Percentiles rank a stretch among this genome's conserved stretches.
Conservation (phyloP, 2,113 vertebrate species). For the Heterochromis multidens region DNA sequence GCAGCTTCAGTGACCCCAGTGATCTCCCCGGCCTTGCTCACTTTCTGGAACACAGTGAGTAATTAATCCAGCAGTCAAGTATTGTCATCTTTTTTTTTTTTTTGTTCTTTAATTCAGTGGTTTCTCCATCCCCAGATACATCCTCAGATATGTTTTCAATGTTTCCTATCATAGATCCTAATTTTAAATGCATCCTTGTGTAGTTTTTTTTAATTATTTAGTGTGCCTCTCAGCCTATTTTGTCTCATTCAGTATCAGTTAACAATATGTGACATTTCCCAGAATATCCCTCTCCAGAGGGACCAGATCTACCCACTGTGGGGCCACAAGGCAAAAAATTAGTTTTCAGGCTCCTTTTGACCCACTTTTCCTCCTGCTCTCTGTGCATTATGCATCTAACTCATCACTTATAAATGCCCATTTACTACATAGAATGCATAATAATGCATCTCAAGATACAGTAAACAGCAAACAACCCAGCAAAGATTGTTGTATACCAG, state of each 20-base stretch:
- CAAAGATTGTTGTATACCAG: background rate
- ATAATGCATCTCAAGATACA: background rate
- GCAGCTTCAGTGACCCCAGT: slow-evolving; percentile 95
- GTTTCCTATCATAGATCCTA: background rate
- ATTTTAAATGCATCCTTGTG: background rate
- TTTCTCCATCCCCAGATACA: background rate
- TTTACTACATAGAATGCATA: background rate
- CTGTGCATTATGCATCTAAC: background rate
- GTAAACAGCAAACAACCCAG: background rate
- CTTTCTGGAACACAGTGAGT: slow-evolving; percentile 98
- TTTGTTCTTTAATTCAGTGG: background rate
- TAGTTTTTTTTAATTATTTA: background rate
- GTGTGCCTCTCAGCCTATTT: background rate
- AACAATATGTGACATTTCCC: slow-evolving; percentile 31
- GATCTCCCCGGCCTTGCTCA: slow-evolving; percentile 96
- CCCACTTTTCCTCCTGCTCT: background rate
- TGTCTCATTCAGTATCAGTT: background rate
- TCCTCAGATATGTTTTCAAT: background rate
- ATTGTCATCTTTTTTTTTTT: background rate
- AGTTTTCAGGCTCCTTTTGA: slow-evolving; percentile 2
- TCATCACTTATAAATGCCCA: background rate
- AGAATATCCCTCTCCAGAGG: slow-evolving; percentile 1
- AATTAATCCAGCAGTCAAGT: background rate
- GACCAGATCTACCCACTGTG: background rate
- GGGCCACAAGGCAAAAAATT: background rate